Evolutionary conservation across 2,888 invertebrate species (phyloP).

Genomic region (Brachynemurus nebulosus): DNA sequence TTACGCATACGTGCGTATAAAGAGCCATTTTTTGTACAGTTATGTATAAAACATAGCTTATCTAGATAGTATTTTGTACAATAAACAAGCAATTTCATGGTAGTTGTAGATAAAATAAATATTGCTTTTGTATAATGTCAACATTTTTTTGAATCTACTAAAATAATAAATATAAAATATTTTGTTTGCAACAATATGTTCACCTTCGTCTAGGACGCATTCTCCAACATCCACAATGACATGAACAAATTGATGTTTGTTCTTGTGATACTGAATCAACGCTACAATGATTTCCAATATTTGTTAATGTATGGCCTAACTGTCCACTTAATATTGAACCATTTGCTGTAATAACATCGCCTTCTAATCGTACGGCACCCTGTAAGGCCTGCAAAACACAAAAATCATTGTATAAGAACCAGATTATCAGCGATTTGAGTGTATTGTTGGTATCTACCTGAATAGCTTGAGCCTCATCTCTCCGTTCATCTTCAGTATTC

Average conservation of each 20-base stretch:
- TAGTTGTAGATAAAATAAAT: no score
- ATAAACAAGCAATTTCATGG: no score
- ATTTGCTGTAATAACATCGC: constrained; percentile 92
- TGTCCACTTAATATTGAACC: constrained; percentile 73
- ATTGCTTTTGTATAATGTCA: no score
- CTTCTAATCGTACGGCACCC: constrained; percentile 88
- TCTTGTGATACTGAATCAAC: constrained; percentile 31
- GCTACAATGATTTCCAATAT: constrained; percentile 16
- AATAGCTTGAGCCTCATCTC: constrained; percentile 90
- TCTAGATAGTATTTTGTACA: no score
- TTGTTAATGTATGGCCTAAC: constrained; percentile 32
- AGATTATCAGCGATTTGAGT: not conserved
- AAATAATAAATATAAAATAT: no score
- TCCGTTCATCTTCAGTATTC: constrained; percentile 96
- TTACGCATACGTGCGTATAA: no score
- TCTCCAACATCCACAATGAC: constrained; percentile 32
- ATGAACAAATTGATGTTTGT: constrained; percentile 33
- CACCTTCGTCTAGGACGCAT: constrained; percentile 30
- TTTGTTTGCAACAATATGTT: not conserved
- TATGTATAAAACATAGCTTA: no score
- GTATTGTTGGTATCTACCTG: constrained; percentile 44
- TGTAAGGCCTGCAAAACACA: constrained; percentile 66
- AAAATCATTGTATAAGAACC: not conserved
- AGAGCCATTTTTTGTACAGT: no score
- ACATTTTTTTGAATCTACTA: no score